Conservation (phyloP, 2,888 invertebrate genomes). For the Prosopocoilus inquinatus region DNA sequence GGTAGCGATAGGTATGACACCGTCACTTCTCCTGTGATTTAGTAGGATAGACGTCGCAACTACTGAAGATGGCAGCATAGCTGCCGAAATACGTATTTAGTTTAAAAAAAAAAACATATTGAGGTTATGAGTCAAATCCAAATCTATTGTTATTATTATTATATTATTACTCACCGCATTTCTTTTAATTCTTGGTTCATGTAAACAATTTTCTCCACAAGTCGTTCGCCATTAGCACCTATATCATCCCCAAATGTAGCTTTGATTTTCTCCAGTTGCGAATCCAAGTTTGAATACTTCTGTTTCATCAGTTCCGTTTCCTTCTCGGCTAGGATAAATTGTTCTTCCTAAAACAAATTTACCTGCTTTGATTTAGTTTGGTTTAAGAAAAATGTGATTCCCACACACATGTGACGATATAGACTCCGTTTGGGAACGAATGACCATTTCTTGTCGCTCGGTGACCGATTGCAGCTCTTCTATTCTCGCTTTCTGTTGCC, state of each 20-base stretch:
- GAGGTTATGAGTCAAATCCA: too few species aligned
- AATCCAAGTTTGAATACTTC: conserved; percentile 12
- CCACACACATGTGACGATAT: conserved; percentile 23
- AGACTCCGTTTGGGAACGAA: conserved; percentile 22
- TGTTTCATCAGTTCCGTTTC: conserved; percentile 16
- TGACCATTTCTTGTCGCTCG: conserved; percentile 25
- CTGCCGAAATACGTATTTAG: too few species aligned
- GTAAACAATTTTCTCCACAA: too few species aligned
- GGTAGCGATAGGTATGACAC: too few species aligned
- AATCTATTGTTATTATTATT: too few species aligned
- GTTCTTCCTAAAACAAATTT: conserved; percentile 12
- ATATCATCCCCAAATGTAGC: neutral
- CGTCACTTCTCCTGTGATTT: too few species aligned
- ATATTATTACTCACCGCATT: too few species aligned
- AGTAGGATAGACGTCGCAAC: too few species aligned
- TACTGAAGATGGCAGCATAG: too few species aligned
- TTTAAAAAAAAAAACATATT: too few species aligned
- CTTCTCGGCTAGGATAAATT: conserved; percentile 11
- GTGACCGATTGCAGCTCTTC: conserved; percentile 19
- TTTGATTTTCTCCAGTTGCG: conserved; percentile 9
- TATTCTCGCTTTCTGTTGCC: conserved; percentile 22
- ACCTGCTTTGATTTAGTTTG: neutral
- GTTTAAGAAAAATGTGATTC: neutral
- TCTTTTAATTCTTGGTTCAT: too few species aligned
- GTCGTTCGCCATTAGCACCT: too few species aligned